Evolutionary conservation across 1,140 invertebrate species (phyloP).

Genomic region (Cydia strobilella): DNA sequence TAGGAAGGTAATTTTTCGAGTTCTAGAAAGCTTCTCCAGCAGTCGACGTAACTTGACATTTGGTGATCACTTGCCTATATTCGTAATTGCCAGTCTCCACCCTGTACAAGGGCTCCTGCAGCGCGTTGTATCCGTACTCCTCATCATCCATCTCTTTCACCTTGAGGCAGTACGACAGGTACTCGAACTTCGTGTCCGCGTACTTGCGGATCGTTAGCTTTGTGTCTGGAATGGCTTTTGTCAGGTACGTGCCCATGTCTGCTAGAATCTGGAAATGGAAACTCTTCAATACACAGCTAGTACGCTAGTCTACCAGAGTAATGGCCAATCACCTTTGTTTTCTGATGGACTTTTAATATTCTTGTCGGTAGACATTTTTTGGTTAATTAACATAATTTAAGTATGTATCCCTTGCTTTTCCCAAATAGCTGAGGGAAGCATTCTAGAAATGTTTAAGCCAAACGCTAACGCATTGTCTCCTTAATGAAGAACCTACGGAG

Average conservation of each 20-base stretch:
- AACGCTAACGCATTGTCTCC: too few species aligned
- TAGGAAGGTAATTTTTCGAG: too few species aligned
- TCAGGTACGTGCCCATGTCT: conserved; percentile 97
- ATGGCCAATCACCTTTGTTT: too few species aligned
- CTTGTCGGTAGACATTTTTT: too few species aligned
- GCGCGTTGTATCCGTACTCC: conserved; percentile 94
- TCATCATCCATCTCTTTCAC: conserved; percentile 99
- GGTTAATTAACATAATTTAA: too few species aligned
- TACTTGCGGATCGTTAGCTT: conserved; percentile 98
- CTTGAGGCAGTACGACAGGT: conserved; percentile 98
- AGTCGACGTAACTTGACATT: too few species aligned
- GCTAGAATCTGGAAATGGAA: conserved; percentile 86
- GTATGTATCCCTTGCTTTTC: too few species aligned
- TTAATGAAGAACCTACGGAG: too few species aligned
- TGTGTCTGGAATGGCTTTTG: conserved; percentile 99
- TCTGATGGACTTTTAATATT: too few species aligned
- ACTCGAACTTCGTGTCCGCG: conserved; percentile 98
- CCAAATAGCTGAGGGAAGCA: too few species aligned
- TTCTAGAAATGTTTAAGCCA: too few species aligned
- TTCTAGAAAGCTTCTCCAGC: too few species aligned
- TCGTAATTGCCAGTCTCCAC: conserved; percentile 99
- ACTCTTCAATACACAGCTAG: background rate
- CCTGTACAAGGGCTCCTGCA: conserved; percentile 98
- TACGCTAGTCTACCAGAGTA: background rate
- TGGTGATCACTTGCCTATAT: conserved; percentile 85